Conservation (phyloP, 2,888 invertebrate species). For the Nesidiocoris tenuis region DNA sequence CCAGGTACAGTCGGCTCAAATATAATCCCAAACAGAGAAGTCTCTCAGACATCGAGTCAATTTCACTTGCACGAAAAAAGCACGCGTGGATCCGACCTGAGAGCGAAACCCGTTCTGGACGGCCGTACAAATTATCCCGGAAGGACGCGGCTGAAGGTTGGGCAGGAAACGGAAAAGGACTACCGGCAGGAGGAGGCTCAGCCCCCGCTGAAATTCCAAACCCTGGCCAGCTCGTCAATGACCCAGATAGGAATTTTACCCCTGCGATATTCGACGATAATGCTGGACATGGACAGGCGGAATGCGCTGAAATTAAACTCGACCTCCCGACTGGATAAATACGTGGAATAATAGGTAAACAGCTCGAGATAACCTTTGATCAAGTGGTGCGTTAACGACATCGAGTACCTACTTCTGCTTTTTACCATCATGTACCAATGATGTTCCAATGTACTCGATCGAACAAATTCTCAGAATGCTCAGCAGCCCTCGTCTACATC, state of each 20-base stretch:
- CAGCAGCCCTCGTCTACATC: too few species aligned
- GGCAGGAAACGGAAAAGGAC: not conserved
- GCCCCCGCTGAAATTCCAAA: not conserved
- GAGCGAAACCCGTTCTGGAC: not conserved
- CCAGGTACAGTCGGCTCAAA: not conserved
- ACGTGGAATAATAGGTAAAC: too few species aligned
- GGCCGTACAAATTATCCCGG: not conserved
- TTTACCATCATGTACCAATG: too few species aligned
- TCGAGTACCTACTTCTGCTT: too few species aligned
- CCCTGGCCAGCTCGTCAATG: not conserved
- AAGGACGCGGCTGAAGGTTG: not conserved
- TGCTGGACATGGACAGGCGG: too few species aligned
- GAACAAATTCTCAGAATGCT: too few species aligned
- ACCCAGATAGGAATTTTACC: not conserved
- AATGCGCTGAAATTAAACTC: too few species aligned
- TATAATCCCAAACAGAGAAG: not conserved
- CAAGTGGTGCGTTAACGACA: too few species aligned
- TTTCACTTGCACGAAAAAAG: not conserved
- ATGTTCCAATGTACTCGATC: too few species aligned
- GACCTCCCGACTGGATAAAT: too few species aligned
- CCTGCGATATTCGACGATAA: too few species aligned
- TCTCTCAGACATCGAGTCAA: not conserved
- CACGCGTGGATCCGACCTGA: not conserved
- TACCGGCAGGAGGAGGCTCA: not conserved
- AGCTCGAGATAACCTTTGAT: too few species aligned